A percentile compares a stretch with the other conserved stretches of the same genome.
Evolutionary conservation across 2,888 invertebrate genomes (phyloP).

Genomic region (Dryobota labecula): DNA sequence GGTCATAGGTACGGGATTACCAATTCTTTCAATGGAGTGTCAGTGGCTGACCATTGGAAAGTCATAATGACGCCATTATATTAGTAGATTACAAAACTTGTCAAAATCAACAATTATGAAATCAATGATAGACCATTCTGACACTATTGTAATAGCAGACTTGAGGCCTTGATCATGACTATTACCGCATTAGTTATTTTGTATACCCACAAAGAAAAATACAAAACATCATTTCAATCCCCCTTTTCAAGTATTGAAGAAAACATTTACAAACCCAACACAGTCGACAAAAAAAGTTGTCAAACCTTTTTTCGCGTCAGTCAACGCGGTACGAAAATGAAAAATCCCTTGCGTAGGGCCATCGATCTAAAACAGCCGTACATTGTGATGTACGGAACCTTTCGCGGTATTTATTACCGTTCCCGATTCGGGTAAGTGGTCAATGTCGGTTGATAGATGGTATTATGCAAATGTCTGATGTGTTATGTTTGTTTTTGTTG

Average conservation of each 20-base stretch:
- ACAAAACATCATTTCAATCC: background rate
- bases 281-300: slow-evolving; percentile 64
- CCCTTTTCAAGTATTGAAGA: background rate
- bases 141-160: too few relatives aligned
- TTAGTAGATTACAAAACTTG: too few relatives aligned
- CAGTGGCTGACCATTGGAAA: too few relatives aligned
- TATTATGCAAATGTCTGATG: slow-evolving; percentile 74
- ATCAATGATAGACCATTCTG: too few relatives aligned
- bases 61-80: too few relatives aligned
- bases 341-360: slow-evolving; percentile 73
- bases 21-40: too few relatives aligned
- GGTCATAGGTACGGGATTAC: too few relatives aligned
- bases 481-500: slow-evolving; percentile 61
- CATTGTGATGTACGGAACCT: slow-evolving; percentile 71
- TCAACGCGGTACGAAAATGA: slow-evolving; percentile 74
- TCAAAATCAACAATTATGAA: too few relatives aligned
- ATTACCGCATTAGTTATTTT: background rate
- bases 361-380: slow-evolving; percentile 75
- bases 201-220: background rate
- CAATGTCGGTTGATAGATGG: slow-evolving; percentile 78
- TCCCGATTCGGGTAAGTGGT: slow-evolving; percentile 76
- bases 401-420: slow-evolving; percentile 77
- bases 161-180: too few relatives aligned
- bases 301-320: slow-evolving; percentile 57
- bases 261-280: slow-evolving; percentile 4